Conservation (phyloP, 1,140 invertebrate genomes). For the Cotesia glomerata region DNA sequence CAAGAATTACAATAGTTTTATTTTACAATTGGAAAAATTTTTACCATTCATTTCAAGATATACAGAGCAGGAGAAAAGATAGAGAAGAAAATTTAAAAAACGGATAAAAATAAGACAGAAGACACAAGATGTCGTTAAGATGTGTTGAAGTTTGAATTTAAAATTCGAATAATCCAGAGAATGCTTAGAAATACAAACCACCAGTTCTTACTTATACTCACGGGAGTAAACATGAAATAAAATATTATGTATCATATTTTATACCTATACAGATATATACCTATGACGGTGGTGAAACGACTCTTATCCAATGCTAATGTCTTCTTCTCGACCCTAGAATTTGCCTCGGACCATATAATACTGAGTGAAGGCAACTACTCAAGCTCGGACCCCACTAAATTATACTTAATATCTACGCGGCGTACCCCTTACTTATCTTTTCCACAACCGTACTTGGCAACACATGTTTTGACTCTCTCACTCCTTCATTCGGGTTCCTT, state of each 20-base stretch:
- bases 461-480: conserved; percentile 38
- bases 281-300: background rate
- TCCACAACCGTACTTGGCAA: conserved; percentile 27
- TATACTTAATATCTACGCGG: conserved; percentile 46
- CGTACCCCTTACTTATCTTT: conserved; percentile 40
- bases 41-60: too few relatives aligned
- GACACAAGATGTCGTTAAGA: background rate
- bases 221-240: background rate
- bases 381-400: conserved; percentile 36
- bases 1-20: too few relatives aligned
- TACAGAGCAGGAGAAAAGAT: too few relatives aligned
- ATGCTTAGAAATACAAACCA: background rate
- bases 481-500: conserved; percentile 28
- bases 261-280: background rate
- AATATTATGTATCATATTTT: background rate
- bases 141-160: background rate
- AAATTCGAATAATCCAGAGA: background rate
- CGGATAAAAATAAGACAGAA: background rate
- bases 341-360: background rate
- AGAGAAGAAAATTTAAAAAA: background rate
- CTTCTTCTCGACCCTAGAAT: conserved; percentile 23
- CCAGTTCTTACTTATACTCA: background rate
- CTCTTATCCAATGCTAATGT: conserved; percentile 27
- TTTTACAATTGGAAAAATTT: too few relatives aligned
- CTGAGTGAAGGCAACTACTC: background rate